Base-by-base conservation (phyloP, 2,888 invertebrate genomes). In the Pristionchus exspectatus region DNA sequence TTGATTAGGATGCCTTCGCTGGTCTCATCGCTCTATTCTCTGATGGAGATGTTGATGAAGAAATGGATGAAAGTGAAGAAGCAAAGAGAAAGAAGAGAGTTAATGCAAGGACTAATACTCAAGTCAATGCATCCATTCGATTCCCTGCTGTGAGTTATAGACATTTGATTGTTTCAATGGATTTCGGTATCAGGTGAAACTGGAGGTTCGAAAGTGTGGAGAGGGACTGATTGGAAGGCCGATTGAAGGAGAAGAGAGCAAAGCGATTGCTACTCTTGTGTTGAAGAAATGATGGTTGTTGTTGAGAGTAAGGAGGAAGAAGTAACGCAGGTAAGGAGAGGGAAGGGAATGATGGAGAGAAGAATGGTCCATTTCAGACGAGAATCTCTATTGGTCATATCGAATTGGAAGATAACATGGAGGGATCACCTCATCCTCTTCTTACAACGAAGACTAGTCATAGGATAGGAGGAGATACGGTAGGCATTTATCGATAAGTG, bases 291-390 rank as follows among this genome's bases (percentile, higher is more conserved):
- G 56, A 86, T 90, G n/a, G 89, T 94, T 18, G 92, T 91, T 14
- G 90, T 93, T 14, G 90, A 91, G 24, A 93, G 92, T 59, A 93
- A 93, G 38, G 94, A 94, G 56, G 91, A 91, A 33, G 89, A 90
- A 69, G 59, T 94, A 72, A 93, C 93, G 3, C 90, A 89, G 87
- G 89, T 90, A 21, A 30, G 81, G 33, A 24, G 86, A 69, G 30
- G 21, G 9, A 50, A 50, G 44, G 9, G 44, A 50, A 1, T 38
- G 33, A 69, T 69, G 74, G 72, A 30, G 72, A 33, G 72, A 30
- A 27, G 21, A 38, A 18, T 33, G 30, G 9, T 44, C 38, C 14
- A 38, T 87, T 84, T 0, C 89, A 93, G 92, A 50, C 93, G 63
- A 91, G 92, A 90, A 84, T 93, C 9, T 86, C 90, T 9, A 90